Base-by-base conservation (phyloP, 2,113 vertebrate genomes). In the Casuarius casuarius region DNA sequence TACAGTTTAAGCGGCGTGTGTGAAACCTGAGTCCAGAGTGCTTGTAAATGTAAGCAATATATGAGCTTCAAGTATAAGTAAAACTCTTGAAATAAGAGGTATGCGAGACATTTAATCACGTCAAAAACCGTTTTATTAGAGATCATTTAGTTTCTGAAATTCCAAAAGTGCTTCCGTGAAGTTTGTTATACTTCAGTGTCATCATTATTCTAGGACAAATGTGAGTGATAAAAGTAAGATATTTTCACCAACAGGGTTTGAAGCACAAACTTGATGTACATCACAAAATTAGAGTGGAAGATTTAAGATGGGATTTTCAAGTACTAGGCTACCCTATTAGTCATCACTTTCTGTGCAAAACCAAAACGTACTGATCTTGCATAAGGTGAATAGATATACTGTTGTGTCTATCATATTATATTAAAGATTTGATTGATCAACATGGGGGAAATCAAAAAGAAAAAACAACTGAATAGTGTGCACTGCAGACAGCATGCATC, bases 401-500 rank as follows among this genome's bases (percentile, higher is more conserved):
- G 8, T 58, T 63, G 19, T 28, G 5, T 25, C 5, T 72, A 7
- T 77, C 29, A 5, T 28, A 8, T 3, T 40, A 2, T 31, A 23
- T 10, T 51, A 40, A 70, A 84, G 35, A 29, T 58, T 54, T 89
- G 63, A 26, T 59, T 7, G 12, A 3, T n/a, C 44, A 49, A 33
- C 4, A 31, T 2, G 1, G 51, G 14, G 4, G 10, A 56, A 14
- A 9, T 12, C 2, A 14, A 48, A 76, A 74, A n/a, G n/a, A 25
- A 52, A 76, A 65, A 38, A 29, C 12, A n/a, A n/a, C 19, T 51
- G 18, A 49, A 46, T 54, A 17, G 2, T 42, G 21, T 51, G 33
- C 8, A 51, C 10, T 5, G 9, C 28, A 23, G 42, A 12, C 10
- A 93, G 1, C 7, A 3, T 14, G 15, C 0, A 0, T 66, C 48